Conservation (phyloP, 2,797 vertebrate genomes). For the Discoglossus pictus region DNA sequence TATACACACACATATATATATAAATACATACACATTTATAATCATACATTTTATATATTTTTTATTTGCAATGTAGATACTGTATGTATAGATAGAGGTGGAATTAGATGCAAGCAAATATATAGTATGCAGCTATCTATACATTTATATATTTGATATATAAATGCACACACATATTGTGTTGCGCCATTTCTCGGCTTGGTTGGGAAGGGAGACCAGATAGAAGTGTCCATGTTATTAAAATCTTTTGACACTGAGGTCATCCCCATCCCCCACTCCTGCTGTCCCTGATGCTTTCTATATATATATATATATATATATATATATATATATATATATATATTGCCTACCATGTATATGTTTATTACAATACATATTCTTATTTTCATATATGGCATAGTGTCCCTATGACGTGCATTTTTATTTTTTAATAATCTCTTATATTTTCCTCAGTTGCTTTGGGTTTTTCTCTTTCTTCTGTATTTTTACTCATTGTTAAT, state of each 20-base stretch:
- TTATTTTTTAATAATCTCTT: neutral
- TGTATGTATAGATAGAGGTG: too few species aligned
- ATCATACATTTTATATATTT: too few species aligned
- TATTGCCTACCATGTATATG: too few species aligned
- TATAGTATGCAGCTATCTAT: neutral
- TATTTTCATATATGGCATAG: too few species aligned
- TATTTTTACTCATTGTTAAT: too few species aligned
- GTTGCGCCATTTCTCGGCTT: slow-evolving; percentile 27
- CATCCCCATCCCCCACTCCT: slow-evolving; percentile 43
- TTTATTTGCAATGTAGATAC: too few species aligned
- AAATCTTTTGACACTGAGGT: slow-evolving; percentile 52
- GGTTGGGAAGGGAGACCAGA: slow-evolving; percentile 39
- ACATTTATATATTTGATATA: slow-evolving; percentile 2
- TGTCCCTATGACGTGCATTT: too few species aligned
- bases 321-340: slow-evolving; percentile 2
- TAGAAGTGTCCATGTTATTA: slow-evolving; percentile 49
- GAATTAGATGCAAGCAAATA: too few species aligned
- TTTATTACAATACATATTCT: too few species aligned
- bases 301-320: slow-evolving; percentile 34
- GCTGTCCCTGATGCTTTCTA: slow-evolving; percentile 48
- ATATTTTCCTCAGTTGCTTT: too few species aligned
- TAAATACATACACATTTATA: neutral
- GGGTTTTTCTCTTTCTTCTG: too few species aligned
- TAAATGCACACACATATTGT: slow-evolving; percentile 20
- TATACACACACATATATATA: slow-evolving; percentile 15